Evolutionary conservation across 2,113 vertebrate genomes (phyloP).

Genomic region (Carassius gibelio): DNA sequence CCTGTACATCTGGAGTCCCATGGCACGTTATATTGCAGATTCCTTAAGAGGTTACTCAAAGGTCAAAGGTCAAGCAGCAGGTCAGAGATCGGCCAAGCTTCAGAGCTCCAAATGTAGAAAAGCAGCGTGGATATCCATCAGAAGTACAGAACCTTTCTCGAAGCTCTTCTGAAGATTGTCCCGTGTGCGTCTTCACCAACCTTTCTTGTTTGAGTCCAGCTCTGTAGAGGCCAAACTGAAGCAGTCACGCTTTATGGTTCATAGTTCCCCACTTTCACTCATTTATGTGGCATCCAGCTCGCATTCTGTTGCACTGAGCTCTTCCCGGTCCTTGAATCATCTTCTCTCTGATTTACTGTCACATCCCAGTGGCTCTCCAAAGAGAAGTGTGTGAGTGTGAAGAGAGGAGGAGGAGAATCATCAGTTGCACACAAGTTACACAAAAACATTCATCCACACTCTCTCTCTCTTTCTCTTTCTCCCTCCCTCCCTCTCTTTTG

Average conservation of each 20-base stretch:
- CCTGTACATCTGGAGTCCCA: slow-evolving; percentile 30
- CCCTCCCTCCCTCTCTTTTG: slow-evolving; percentile 14
- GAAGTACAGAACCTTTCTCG: background rate
- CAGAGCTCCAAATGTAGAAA: background rate
- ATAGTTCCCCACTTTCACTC: slow-evolving; percentile 10
- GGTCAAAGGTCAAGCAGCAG: slow-evolving; percentile 32
- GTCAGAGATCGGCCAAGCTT: slow-evolving; percentile 23
- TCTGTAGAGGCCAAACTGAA: slow-evolving; percentile 9
- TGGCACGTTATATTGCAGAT: background rate
- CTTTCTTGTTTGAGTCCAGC: slow-evolving; percentile 5
- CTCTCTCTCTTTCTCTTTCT: slow-evolving; percentile 18
- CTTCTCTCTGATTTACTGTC: slow-evolving; percentile 20
- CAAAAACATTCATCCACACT: slow-evolving; percentile 23
- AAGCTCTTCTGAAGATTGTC: background rate
- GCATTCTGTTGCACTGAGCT: slow-evolving; percentile 38
- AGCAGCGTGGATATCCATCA: slow-evolving; percentile 14
- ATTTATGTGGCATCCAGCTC: slow-evolving; percentile 29
- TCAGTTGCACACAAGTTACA: slow-evolving; percentile 35
- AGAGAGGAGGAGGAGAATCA: slow-evolving; percentile 26
- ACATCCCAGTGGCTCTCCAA: slow-evolving; percentile 14
- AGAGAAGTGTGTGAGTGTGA: slow-evolving; percentile 30
- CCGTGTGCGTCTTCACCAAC: background rate
- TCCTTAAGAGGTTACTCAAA: slow-evolving; percentile 27
- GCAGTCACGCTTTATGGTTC: slow-evolving; percentile 33
- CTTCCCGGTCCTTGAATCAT: slow-evolving; percentile 37